These are phyloP conservation scores for Chelonus insularis DNA, from an alignment of 1,140 invertebrate genomes.

Conservation along the genomic window DNA sequence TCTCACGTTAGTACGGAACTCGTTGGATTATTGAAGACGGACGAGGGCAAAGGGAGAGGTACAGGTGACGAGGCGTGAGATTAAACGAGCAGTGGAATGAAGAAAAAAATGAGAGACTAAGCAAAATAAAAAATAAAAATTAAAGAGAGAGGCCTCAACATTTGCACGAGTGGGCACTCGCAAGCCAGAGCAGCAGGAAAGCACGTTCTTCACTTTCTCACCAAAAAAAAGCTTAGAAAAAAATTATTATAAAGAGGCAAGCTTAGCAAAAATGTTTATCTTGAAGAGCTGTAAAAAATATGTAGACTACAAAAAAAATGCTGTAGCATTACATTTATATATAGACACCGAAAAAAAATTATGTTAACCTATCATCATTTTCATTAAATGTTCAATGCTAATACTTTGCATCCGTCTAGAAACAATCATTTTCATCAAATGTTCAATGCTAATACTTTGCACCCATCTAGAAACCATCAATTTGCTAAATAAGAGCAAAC, in stretches of 20 bases:
- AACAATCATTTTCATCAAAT: no score
- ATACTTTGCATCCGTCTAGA: no score
- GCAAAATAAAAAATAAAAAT: background rate
- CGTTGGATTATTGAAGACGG: constrained; percentile 3
- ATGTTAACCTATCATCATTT: no score
- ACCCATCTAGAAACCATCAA: no score
- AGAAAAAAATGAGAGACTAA: background rate
- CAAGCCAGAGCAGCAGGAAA: background rate
- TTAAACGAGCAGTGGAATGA: constrained; percentile 23
- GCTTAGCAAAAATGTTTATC: constrained; percentile 10
- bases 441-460: no score
- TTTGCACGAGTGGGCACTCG: constrained; percentile 3
- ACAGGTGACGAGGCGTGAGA: constrained; percentile 24
- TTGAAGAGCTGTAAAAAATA: background rate
- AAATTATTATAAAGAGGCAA: constrained; percentile 4
- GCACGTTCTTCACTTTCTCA: constrained; percentile 3
- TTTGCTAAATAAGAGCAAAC: no score
- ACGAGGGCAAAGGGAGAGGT: background rate
- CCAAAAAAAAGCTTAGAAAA: background rate
- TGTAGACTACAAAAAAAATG: constrained; percentile 1
- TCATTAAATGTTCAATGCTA: no score
- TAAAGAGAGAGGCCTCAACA: background rate
- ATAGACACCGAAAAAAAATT: no score
- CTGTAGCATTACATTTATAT: background rate
- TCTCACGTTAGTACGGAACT: background rate